Base-by-base conservation (phyloP, 1,140 invertebrate species). In the Parapsyche elsis region DNA sequence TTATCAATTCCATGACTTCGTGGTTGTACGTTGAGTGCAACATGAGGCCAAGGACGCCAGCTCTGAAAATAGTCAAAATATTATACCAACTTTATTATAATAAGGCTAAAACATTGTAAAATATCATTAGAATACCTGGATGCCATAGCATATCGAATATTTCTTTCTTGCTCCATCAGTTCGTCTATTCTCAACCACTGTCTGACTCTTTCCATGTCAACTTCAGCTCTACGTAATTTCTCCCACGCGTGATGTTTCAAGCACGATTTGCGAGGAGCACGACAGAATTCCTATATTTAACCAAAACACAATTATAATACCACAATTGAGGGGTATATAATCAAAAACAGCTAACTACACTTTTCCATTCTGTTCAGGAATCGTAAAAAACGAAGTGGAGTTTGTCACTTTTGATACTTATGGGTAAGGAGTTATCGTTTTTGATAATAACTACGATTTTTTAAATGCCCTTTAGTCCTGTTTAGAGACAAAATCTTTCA, bases 181-280 rank as follows among this genome's bases (percentile, higher is more conserved):
- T 99, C 97, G 85, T 99, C 98, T 83, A 99, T 91, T 86, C 96
- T 96, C 45, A 99, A 88, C 95, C 96, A 98, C 89, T 98, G 93
- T 0, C 93, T 86, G 0, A 94, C 93, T 16, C 93, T 87, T 85
- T 94, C 93, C 90, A 94, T 91, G 84, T 94, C 94, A 26, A 94
- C 93, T 88, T 98, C 96, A 1, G 97, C 97, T 74, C 97, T 86
- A 0, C 97, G 89, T 73, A 99, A 87, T 89, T 99, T 99, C 87
- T 99, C 98, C 98, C 98, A 99, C 84, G 95, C 94, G 86, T 95
- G 95, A 87, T 99, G 98, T 83, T 94, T 95, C 12, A 94, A 92
- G 85, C 98, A 99, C 84, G 92, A 94, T 86, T 98, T 98, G 86
- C 98, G 98, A 0, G 96, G 92, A 0, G 93, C 93, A 0, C 94